Conservation (phyloP, 2,797 vertebrate genomes). For the Crenichthys baileyi region DNA sequence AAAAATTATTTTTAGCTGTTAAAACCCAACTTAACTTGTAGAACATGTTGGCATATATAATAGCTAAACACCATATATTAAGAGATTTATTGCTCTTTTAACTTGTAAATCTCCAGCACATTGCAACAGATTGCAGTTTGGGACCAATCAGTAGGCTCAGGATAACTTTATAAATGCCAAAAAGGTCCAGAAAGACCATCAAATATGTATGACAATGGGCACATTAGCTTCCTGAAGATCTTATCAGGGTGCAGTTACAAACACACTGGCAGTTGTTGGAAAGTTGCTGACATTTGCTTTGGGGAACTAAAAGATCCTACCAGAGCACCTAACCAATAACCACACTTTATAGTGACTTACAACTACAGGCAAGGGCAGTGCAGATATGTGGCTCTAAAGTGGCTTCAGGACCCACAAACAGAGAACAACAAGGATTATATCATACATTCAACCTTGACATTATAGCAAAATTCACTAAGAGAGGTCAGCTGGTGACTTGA, state of each 20-base stretch:
- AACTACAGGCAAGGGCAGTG: neutral
- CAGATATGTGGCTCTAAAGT: neutral
- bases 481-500: neutral
- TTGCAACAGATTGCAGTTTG: neutral
- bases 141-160: neutral
- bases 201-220: neutral
- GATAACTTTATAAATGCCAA: neutral
- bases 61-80: neutral
- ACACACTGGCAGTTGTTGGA: neutral
- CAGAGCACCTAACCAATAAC: too few species aligned
- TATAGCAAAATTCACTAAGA: neutral
- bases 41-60: neutral
- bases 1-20: neutral
- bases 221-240: neutral
- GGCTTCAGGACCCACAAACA: neutral
- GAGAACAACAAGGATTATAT: neutral
- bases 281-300: neutral
- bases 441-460: neutral
- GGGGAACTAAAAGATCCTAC: neutral
- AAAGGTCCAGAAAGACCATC: neutral
- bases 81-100: neutral
- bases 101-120: neutral
- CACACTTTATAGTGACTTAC: too few species aligned
- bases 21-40: neutral
- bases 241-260: neutral